These are phyloP conservation scores for Plebejus argus DNA, from an alignment of 2,888 invertebrate genomes.

Conservation along the genomic window DNA sequence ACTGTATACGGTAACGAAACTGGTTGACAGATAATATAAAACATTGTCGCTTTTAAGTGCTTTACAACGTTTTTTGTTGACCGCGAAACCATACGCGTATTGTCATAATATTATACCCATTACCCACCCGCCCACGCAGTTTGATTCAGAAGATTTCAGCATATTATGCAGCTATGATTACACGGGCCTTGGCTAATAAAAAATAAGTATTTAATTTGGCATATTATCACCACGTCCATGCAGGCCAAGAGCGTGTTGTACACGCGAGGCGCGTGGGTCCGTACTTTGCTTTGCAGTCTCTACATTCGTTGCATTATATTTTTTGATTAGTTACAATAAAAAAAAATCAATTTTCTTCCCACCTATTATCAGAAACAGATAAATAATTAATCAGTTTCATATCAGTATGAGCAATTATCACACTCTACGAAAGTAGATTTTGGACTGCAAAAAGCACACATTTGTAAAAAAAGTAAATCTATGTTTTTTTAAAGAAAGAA, in stretches of 20 bases:
- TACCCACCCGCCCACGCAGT: conserved; percentile 13
- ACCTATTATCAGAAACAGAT: neutral
- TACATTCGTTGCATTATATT: neutral
- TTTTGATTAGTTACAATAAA: neutral
- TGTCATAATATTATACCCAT: conserved; percentile 11
- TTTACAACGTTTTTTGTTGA: conserved; percentile 21
- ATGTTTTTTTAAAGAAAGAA: neutral
- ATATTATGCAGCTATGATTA: conserved; percentile 15
- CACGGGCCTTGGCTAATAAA: conserved; percentile 7
- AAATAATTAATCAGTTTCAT: neutral
- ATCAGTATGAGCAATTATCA: neutral
- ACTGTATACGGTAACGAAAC: conserved; percentile 21
- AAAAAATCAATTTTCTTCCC: no score
- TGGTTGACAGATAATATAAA: conserved; percentile 28
- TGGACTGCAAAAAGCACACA: neutral
- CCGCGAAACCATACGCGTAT: conserved; percentile 26
- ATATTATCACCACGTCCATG: neutral
- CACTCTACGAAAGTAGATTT: no score
- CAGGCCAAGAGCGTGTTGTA: neutral
- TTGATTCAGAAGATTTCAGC: conserved; percentile 1
- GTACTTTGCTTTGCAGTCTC: neutral
- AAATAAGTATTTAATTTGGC: conserved; percentile 22
- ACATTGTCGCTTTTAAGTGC: conserved; percentile 21
- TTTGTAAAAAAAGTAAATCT: neutral
- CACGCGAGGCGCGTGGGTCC: neutral